Evolutionary conservation across 1,140 invertebrate species (phyloP), one percentile per base, ranked within the genome.

Genomic region (Theocolax elegans): DNA sequence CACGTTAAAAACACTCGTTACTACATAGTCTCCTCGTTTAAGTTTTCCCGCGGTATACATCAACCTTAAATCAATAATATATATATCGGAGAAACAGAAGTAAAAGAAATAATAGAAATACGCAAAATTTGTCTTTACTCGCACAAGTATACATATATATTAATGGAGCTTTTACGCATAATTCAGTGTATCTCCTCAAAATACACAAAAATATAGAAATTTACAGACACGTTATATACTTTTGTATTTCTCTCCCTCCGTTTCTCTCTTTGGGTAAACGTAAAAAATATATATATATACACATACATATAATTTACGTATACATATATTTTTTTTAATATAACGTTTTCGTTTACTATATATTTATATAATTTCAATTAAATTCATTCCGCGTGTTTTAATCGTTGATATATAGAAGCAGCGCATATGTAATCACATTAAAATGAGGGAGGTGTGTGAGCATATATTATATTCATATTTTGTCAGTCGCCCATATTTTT

Each of bases 191-290:
- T 46, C 62, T 62, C 10, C n/a, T n/a, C 25, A 62, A 63, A 62
- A 62, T 62, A 69, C 58, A 69, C 25, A 35, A 35, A 69, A 62
- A 62, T n/a, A 69, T 69, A 69, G 35, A 69, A 54, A 62, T 69
- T 62, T 54, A 62, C 38, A 62, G 21, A 59, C 73, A 74, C 77
- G 21, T 65, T 71, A 72, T n/a, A n/a, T n/a, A n/a, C n/a, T n/a
- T n/a, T n/a, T n/a, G n/a, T n/a, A n/a, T n/a, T n/a, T n/a, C n/a
- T n/a, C n/a, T n/a, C n/a, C n/a, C n/a, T n/a, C n/a, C n/a, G 60
- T 63, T 71, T 73, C 77, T 80, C 75, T 82, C 79, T 83, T 83
- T 81, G 79, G 79, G 74, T 82, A 83, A 79, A 80, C 77, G 76
- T 83, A 81, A 79, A 78, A 80, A 77, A 81, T 79, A 79, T 78